phyloP scores from a whole-genome alignment of 2,113 vertebrate species.

The Myxocyprinus asiaticus region DNA sequence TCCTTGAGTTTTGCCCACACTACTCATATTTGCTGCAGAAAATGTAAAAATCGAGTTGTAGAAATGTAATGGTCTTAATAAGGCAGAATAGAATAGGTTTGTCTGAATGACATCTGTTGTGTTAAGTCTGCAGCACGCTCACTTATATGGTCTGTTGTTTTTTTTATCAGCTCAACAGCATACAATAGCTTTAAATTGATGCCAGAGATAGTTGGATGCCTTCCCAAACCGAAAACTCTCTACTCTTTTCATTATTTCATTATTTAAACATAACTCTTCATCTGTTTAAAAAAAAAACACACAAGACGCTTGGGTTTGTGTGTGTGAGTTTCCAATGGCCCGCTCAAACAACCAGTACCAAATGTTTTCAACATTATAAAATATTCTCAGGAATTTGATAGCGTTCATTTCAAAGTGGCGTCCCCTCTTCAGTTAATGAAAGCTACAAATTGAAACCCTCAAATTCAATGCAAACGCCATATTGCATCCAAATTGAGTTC shows the following conservation, averaged over 20 bases:
- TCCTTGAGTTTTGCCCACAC: not conserved
- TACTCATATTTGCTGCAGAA: not conserved
- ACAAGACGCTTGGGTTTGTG: constrained; percentile 25
- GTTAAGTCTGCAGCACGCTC: constrained; percentile 52
- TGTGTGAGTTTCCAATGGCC: not conserved
- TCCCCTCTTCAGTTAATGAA: constrained; percentile 55
- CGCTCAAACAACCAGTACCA: constrained; percentile 58
- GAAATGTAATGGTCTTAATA: constrained; percentile 45
- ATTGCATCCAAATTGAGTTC: constrained; percentile 57
- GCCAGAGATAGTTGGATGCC: constrained; percentile 52
- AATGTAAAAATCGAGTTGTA: constrained; percentile 27
- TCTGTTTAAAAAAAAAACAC: constrained; percentile 43
- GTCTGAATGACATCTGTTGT: constrained; percentile 56
- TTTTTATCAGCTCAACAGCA: constrained; percentile 52
- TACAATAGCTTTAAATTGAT: constrained; percentile 52
- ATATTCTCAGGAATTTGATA: constrained; percentile 57
- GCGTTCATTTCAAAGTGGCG: constrained; percentile 60
- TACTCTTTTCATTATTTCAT: constrained; percentile 13
- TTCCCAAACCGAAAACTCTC: constrained; percentile 46
- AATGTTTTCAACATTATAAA: constrained; percentile 64
- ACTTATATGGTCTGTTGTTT: constrained; percentile 52
- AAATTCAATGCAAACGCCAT: constrained; percentile 46
- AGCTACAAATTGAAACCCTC: constrained; percentile 55
- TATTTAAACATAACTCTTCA: constrained; percentile 34
- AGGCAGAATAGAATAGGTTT: constrained; percentile 52